These are phyloP conservation scores for Pantelozetes paolii DNA, from an alignment of 2,888 invertebrate species.

Conservation along the genomic window DNA sequence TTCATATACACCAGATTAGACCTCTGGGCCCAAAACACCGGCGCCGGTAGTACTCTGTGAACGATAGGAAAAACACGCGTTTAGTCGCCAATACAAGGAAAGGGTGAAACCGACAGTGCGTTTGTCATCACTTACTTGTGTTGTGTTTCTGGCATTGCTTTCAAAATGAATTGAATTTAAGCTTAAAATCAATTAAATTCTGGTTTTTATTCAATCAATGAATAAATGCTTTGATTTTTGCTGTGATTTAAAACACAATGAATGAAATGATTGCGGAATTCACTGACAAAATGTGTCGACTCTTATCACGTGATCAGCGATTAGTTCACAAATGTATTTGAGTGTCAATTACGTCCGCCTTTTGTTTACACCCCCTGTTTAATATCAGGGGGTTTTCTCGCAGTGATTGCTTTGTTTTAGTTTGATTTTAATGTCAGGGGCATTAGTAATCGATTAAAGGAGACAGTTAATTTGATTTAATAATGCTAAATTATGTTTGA, in stretches of 20 bases:
- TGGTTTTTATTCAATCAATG: background rate
- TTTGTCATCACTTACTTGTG: background rate
- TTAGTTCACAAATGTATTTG: background rate
- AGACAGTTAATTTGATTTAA: too few relatives aligned
- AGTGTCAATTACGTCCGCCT: too few relatives aligned
- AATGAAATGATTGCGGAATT: too few relatives aligned
- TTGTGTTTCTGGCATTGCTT: constrained; percentile 22
- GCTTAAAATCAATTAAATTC: background rate
- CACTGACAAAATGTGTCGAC: background rate
- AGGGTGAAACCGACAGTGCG: background rate
- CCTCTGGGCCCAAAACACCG: constrained; percentile 88
- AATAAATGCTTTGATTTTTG: too few relatives aligned
- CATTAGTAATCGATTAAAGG: too few relatives aligned
- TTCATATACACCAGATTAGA: constrained; percentile 76
- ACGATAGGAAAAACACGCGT: background rate
- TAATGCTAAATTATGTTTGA: too few relatives aligned
- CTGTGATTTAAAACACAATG: too few relatives aligned
- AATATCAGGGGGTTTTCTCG: too few relatives aligned
- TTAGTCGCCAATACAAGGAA: background rate
- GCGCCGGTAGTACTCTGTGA: constrained; percentile 43
- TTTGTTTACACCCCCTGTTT: too few relatives aligned
- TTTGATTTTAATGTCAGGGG: too few relatives aligned
- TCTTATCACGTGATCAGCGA: background rate
- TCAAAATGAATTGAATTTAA: background rate
- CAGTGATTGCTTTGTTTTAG: too few relatives aligned